These are phyloP conservation scores for Pao palembangensis DNA, from an alignment of 2,113 vertebrate genomes.

Conservation along the genomic window DNA sequence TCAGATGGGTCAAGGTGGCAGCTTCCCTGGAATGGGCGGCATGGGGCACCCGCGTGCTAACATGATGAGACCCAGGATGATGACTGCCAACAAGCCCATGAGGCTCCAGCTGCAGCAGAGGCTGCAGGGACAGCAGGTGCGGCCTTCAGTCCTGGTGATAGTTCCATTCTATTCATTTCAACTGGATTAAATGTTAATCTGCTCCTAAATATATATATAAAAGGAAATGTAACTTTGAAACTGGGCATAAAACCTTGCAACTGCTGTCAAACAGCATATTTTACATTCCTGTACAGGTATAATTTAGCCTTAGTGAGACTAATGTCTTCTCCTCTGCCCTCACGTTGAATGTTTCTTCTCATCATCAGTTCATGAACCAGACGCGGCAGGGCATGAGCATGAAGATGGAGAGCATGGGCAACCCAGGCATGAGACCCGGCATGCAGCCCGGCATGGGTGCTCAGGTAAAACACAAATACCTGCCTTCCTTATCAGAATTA, in stretches of 20 bases:
- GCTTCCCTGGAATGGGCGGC: slow-evolving; percentile 78
- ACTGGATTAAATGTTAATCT: background rate
- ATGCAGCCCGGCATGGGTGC: slow-evolving; percentile 67
- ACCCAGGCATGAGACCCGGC: slow-evolving; percentile 79
- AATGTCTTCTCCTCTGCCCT: background rate
- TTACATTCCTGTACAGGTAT: no score
- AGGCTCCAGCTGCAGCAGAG: slow-evolving; percentile 95
- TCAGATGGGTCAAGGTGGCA: slow-evolving; percentile 74
- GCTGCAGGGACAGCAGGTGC: slow-evolving; percentile 95
- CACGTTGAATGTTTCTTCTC: slow-evolving; percentile 18
- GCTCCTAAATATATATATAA: background rate
- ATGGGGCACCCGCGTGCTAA: slow-evolving; percentile 84
- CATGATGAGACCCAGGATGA: slow-evolving; percentile 85
- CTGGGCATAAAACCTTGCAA: no score
- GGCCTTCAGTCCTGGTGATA: no score
- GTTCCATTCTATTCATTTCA: background rate
- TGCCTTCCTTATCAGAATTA: background rate
- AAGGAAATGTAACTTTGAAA: background rate
- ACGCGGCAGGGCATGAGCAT: slow-evolving; percentile 85
- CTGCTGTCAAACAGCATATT: no score
- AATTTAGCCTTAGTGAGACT: no score
- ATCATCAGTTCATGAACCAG: slow-evolving; percentile 91
- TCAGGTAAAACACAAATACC: slow-evolving; percentile 71
- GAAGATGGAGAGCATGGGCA: slow-evolving; percentile 85
- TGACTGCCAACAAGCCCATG: slow-evolving; percentile 89